phyloP scores from a whole-genome alignment of 1,140 invertebrate species.

The Sycobia sp. region DNA sequence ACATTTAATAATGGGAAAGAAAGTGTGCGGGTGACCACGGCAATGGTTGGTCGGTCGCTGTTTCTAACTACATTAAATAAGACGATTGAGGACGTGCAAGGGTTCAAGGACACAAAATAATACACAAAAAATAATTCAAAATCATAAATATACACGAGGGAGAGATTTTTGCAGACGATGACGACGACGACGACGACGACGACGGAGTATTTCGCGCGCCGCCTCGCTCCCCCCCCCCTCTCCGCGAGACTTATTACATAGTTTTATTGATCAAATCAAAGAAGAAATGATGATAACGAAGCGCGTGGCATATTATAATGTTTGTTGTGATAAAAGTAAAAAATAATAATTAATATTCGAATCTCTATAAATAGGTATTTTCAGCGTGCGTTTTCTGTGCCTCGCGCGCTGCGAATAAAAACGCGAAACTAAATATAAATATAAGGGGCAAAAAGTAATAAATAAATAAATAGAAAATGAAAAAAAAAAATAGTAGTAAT shows the following conservation, averaged over 20 bases:
- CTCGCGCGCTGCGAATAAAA: slow-evolving; percentile 30
- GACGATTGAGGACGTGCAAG: not conserved
- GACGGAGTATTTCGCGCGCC: slow-evolving; percentile 42
- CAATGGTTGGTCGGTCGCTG: too few species aligned
- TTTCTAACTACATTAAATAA: too few species aligned
- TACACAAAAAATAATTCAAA: too few species aligned
- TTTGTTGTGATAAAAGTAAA: slow-evolving; percentile 62
- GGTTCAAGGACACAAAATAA: too few species aligned
- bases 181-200: slow-evolving; percentile 2
- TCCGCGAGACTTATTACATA: too few species aligned
- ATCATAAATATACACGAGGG: too few species aligned
- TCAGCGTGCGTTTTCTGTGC: slow-evolving; percentile 33
- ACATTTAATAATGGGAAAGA: too few species aligned
- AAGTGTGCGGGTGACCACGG: too few species aligned
- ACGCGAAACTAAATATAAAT: slow-evolving; percentile 24
- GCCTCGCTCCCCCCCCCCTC: slow-evolving; percentile 1
- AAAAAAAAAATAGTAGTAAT: slow-evolving; percentile 2
- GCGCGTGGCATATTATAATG: too few species aligned
- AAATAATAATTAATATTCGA: slow-evolving; percentile 52
- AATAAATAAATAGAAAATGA: not conserved
- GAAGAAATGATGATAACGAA: too few species aligned
- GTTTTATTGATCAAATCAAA: slow-evolving; percentile 57
- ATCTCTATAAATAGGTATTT: slow-evolving; percentile 46
- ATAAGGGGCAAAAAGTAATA: slow-evolving; percentile 9
- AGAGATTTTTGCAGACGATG: not conserved